Evolutionary conservation across 1,140 invertebrate species (phyloP).

Genomic region (Magallana ariakensis): DNA sequence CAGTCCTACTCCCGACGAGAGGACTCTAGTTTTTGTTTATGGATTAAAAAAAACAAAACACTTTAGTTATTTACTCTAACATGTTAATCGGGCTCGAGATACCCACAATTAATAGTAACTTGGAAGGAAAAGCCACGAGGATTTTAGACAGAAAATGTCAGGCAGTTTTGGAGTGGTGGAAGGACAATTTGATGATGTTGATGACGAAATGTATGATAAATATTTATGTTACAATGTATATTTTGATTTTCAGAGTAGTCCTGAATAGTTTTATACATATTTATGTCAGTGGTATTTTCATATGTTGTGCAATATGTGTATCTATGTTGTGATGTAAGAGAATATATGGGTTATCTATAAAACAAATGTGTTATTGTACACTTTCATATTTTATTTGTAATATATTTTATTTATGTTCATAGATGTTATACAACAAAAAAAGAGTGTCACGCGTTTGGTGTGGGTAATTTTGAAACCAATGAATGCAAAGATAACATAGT

Average conservation of each 20-base stretch:
- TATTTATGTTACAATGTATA: background rate
- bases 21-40: no score
- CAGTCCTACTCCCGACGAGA: no score
- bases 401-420: background rate
- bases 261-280: no score
- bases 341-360: no score
- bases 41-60: no score
- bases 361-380: no score
- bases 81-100: conserved; percentile 14
- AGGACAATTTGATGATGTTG: conserved; percentile 65
- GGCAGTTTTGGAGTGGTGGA: conserved; percentile 39
- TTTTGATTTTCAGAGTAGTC: background rate
- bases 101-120: background rate
- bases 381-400: no score
- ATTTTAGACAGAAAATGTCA: conserved; percentile 5
- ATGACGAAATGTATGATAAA: conserved; percentile 39
- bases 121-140: background rate
- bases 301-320: background rate
- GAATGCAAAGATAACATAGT: conserved; percentile 70
- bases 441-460: background rate
- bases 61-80: no score
- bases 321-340: background rate
- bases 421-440: background rate
- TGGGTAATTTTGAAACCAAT: conserved; percentile 58
- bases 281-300: background rate